Percentiles rank a stretch among this genome's conserved stretches.
These are phyloP conservation scores for Malthinus flaveolus DNA, from an alignment of 2,888 invertebrate species.

Conservation along the genomic window DNA sequence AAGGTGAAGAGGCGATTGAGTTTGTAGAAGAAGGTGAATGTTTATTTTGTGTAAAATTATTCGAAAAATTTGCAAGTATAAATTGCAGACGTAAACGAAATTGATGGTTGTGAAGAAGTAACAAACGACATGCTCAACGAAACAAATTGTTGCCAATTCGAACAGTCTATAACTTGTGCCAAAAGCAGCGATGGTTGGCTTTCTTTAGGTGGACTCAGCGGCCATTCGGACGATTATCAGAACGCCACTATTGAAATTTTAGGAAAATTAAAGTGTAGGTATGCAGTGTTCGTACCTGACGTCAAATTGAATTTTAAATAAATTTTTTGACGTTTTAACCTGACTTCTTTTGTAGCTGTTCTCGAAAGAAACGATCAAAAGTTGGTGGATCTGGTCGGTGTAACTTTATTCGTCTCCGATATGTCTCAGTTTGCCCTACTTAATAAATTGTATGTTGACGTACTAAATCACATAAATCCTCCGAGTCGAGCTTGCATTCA, in stretches of 20 bases:
- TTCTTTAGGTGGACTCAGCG: constrained; percentile 81
- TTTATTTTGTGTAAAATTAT: neutral
- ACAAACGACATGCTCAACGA: neutral
- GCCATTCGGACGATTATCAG: constrained; percentile 66
- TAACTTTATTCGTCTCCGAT: constrained; percentile 82
- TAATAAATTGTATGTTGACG: constrained; percentile 76
- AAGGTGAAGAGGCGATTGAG: constrained; percentile 48
- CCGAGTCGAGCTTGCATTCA: constrained; percentile 87
- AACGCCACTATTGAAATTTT: constrained; percentile 72
- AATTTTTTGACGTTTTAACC: neutral
- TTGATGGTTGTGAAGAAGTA: constrained; percentile 1
- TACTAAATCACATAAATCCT: constrained; percentile 76
- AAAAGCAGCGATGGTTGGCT: constrained; percentile 72
- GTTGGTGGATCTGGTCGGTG: constrained; percentile 73
- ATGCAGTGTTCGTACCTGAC: constrained; percentile 43
- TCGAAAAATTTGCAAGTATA: no score
- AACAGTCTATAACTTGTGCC: constrained; percentile 14
- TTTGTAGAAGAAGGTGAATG: constrained; percentile 34
- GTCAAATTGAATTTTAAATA: neutral
- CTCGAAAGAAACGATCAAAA: constrained; percentile 58
- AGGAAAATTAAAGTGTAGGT: constrained; percentile 80
- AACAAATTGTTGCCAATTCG: constrained; percentile 1
- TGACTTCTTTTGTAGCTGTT: constrained; percentile 56
- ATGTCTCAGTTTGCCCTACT: constrained; percentile 78
- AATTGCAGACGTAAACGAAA: neutral